phyloP scores from a whole-genome alignment of 2,888 invertebrate genomes.

The Campopleginae sp. region DNA sequence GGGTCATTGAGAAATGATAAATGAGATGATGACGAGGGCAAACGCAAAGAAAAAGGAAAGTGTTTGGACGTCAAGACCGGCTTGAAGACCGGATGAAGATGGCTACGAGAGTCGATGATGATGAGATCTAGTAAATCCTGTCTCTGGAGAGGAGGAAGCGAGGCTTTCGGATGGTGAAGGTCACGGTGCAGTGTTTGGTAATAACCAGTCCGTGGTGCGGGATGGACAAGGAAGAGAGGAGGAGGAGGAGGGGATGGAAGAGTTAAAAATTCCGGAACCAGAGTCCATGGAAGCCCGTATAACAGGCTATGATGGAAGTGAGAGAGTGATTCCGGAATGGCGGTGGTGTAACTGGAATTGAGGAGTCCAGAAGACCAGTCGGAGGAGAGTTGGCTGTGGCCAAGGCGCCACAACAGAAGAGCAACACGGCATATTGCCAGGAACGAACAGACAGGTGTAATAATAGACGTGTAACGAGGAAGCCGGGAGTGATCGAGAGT shows the following conservation, averaged over 20 bases:
- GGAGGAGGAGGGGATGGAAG: not conserved
- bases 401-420: conserved; percentile 52
- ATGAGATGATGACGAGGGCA: conserved; percentile 22
- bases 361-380: conserved; percentile 51
- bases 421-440: conserved; percentile 56
- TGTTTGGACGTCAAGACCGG: not conserved
- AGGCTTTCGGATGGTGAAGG: conserved; percentile 46
- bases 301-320: conserved; percentile 16
- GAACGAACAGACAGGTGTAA: conserved; percentile 78
- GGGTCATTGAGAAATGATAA: conserved; percentile 7
- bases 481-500: conserved; percentile 73
- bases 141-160: conserved; percentile 25
- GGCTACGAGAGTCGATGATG: conserved; percentile 27
- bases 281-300: conserved; percentile 62
- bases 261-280: conserved; percentile 45
- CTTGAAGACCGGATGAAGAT: not conserved
- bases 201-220: conserved; percentile 57
- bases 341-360: conserved; percentile 79
- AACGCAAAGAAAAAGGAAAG: conserved; percentile 1
- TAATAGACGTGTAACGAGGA: conserved; percentile 80
- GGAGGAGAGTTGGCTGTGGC: conserved; percentile 33
- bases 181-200: conserved; percentile 38
- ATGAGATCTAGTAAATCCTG: conserved; percentile 48
- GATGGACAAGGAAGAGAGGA: not conserved
- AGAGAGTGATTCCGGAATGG: conserved; percentile 31